Evolutionary conservation across 2,797 vertebrate species (phyloP).

Genomic region (Crocidura indochinensis): DNA sequence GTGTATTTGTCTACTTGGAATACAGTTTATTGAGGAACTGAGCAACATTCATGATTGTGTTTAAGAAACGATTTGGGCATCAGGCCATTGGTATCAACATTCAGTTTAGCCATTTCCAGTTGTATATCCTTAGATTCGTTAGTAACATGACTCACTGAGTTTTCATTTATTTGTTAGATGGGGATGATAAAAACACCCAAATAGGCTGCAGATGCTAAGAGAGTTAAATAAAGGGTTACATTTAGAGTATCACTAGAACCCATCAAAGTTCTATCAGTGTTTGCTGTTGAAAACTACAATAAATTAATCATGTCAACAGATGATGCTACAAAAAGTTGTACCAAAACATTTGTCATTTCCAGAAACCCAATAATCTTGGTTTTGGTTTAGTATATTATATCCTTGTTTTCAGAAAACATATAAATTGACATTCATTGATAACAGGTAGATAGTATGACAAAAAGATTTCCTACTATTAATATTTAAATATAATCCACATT

Average conservation of each 20-base stretch:
- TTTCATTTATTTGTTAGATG: background rate
- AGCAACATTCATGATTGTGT: background rate
- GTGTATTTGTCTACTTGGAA: background rate
- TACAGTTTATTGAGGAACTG: background rate
- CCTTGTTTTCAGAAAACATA: conserved; percentile 43
- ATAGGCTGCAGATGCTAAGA: no score
- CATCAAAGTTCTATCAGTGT: background rate
- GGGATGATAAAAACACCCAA: background rate
- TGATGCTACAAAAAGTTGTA: background rate
- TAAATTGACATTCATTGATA: conserved; percentile 20
- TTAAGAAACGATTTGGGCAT: background rate
- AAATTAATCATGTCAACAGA: background rate
- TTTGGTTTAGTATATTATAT: conserved; percentile 24
- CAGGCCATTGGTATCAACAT: background rate
- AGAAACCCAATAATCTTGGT: conserved; percentile 8
- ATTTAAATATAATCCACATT: conserved; percentile 48
- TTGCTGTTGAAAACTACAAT: background rate
- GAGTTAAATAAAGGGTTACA: no score
- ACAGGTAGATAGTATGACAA: background rate
- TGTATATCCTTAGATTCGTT: background rate
- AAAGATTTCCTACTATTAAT: conserved; percentile 15
- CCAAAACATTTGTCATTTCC: background rate
- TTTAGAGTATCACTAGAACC: no score
- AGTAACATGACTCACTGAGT: background rate
- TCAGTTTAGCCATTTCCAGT: background rate